phyloP scores from a whole-genome alignment of 1,140 invertebrate species.

The Eriocheir sinensis region DNA sequence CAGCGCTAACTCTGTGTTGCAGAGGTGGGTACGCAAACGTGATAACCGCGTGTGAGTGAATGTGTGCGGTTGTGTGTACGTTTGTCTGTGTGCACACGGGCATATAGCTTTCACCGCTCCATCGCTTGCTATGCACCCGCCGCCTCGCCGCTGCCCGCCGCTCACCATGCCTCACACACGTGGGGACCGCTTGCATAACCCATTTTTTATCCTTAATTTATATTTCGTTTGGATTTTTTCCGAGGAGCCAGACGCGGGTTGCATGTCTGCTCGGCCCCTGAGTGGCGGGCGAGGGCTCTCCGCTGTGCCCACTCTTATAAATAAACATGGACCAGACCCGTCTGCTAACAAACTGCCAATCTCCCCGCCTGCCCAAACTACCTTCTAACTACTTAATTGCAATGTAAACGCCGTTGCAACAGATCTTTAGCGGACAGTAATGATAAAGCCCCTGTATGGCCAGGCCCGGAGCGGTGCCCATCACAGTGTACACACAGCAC shows the following conservation, averaged over 20 bases:
- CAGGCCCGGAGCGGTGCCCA: neutral
- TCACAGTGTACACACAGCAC: neutral
- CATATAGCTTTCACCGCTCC: constrained; percentile 53
- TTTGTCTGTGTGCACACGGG: neutral
- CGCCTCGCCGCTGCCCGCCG: constrained; percentile 28
- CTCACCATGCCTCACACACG: neutral
- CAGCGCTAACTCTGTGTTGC: constrained; percentile 6
- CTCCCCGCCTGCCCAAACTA: constrained; percentile 73
- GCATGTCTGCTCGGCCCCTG: constrained; percentile 23
- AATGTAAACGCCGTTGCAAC: constrained; percentile 67
- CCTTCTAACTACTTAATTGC: constrained; percentile 76
- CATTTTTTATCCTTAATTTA: neutral
- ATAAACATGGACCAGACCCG: constrained; percentile 68
- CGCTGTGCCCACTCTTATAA: constrained; percentile 57
- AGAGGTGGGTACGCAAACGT: neutral
- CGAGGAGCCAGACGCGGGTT: neutral
- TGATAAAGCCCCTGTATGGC: constrained; percentile 37
- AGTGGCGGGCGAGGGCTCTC: neutral
- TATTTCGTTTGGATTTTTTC: neutral
- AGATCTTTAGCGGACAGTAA: constrained; percentile 63
- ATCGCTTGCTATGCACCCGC: constrained; percentile 48
- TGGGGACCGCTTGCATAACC: neutral
- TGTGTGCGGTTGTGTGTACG: constrained; percentile 26
- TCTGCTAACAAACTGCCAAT: constrained; percentile 71
- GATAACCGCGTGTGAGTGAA: constrained; percentile 29